Base-by-base conservation (phyloP, 2,888 invertebrate species). In the Scaptomyza caliginosa region DNA sequence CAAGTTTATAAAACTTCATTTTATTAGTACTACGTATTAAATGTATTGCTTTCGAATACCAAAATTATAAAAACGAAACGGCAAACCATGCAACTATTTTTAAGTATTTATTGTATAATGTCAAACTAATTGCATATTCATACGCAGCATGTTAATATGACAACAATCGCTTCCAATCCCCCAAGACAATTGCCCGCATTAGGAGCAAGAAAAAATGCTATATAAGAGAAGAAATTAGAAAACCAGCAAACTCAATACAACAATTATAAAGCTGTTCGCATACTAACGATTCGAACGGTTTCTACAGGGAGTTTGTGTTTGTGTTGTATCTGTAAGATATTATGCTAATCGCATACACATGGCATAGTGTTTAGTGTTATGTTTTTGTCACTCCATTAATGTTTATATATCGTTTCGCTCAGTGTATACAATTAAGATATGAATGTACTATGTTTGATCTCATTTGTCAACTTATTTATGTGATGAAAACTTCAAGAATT, bases 1-100 rank as follows among this genome's bases (percentile, higher is more conserved):
- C 60, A 66, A 87, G 87, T 86, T 80, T 86, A 50, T 64, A 86
- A 86, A 86, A 86, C 85, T 69, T 86, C 42, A 49, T 50, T 59
- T 45, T 28, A 28, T 52, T 57, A 58, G 38, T 46, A 46, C 32
- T 50, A 40, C 34, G 17, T 46, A 55, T 46, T 70, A 7, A 21
- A 21, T 34, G 65, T 55, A 71, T 66, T 51, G 60, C 42, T 67
- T 54, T 72, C 66, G 55, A 59, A 80, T 77, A 73, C 62, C 68
- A 77, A 70, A 74, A 74, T 49, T 43, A 56, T 49, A 51, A 46
- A 51, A 26, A 51, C 63, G 39, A 54, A 63, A 59, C 32, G 28
- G 58, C 26, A 49, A 54, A 56, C 32, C 48, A 45, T 48, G 51
- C 52, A 50, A 66, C 50, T 82, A 66, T 32, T 42, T 57, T 24